Percentiles rank a stretch among this genome's conserved stretches.
Conservation (phyloP, 2,113 vertebrate species). For the Mustela lutreola region DNA sequence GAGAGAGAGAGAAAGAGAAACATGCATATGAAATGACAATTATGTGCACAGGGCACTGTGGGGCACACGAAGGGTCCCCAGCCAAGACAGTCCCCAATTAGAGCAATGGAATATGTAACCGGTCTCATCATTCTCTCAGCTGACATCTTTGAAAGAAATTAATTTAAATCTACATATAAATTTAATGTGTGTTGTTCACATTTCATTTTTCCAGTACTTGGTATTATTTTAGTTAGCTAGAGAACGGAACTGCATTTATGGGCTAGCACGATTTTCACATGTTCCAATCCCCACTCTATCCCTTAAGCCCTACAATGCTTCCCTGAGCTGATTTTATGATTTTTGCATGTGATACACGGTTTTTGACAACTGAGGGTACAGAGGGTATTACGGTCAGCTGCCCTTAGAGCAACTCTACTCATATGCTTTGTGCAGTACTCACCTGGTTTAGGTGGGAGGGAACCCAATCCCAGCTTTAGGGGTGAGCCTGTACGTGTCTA, state of each 20-base stretch:
- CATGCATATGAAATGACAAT: neutral
- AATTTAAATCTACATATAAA: neutral
- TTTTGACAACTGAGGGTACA: neutral
- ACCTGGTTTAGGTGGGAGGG: neutral
- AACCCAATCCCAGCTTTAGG: neutral
- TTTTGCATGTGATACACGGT: neutral
- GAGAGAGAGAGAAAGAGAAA: neutral
- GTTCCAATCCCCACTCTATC: neutral
- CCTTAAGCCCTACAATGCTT: neutral
- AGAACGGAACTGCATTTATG: neutral
- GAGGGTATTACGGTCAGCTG: neutral
- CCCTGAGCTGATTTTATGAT: neutral
- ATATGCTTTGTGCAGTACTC: neutral
- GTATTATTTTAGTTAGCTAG: slow-evolving; percentile 45
- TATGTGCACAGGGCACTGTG: neutral
- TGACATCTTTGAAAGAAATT: neutral
- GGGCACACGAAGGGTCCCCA: neutral
- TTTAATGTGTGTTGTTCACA: slow-evolving; percentile 46
- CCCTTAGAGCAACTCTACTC: neutral
- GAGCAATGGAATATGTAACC: neutral
- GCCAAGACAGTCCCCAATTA: neutral
- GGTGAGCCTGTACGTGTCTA: neutral
- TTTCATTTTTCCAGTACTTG: neutral
- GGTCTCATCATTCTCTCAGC: neutral
- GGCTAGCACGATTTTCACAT: neutral